These are phyloP conservation scores for Epizoanthus illoricatus DNA, from an alignment of 92 coral and sea anemone species.

Conservation along the genomic window DNA sequence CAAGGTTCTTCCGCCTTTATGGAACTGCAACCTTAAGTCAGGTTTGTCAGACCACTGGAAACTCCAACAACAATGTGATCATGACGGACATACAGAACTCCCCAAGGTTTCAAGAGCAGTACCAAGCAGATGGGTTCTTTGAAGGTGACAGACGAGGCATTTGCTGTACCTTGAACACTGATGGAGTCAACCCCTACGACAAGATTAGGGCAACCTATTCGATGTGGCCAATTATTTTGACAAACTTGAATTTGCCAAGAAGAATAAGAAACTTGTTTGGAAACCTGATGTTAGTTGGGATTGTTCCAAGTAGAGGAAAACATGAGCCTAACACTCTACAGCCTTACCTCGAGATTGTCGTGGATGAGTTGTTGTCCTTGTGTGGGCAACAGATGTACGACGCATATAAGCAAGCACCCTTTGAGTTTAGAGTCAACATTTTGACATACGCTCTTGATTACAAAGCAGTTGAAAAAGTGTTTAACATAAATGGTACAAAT, in stretches of 20 bases:
- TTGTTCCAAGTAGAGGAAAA: slow-evolving; percentile 40
- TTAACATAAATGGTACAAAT: slow-evolving; percentile 37
- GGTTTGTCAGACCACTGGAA: neutral
- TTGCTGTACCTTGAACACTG: neutral
- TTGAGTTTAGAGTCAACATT: slow-evolving; percentile 22
- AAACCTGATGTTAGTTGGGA: slow-evolving; percentile 38
- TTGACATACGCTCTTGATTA: slow-evolving; percentile 38
- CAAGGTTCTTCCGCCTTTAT: neutral
- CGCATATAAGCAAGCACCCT: slow-evolving; percentile 25
- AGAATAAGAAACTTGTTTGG: slow-evolving; percentile 42
- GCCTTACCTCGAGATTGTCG: slow-evolving; percentile 44
- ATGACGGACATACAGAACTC: neutral
- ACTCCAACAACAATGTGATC: neutral
- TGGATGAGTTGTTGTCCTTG: slow-evolving; percentile 41
- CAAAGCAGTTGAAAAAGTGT: slow-evolving; percentile 37
- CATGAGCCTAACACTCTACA: slow-evolving; percentile 31
- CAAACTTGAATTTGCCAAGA: slow-evolving; percentile 43
- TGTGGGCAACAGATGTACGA: slow-evolving; percentile 4
- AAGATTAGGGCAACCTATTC: slow-evolving; percentile 40
- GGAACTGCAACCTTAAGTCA: neutral
- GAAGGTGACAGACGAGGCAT: neutral
- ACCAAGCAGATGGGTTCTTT: neutral
- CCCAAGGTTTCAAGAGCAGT: neutral
- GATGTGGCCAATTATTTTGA: slow-evolving; percentile 46
- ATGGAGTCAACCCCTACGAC: slow-evolving; percentile 39